A percentile compares a stretch with the other conserved stretches of the same genome.
phyloP scores from a whole-genome alignment of 2,113 vertebrate genomes.

The Pleuronectes platessa region DNA sequence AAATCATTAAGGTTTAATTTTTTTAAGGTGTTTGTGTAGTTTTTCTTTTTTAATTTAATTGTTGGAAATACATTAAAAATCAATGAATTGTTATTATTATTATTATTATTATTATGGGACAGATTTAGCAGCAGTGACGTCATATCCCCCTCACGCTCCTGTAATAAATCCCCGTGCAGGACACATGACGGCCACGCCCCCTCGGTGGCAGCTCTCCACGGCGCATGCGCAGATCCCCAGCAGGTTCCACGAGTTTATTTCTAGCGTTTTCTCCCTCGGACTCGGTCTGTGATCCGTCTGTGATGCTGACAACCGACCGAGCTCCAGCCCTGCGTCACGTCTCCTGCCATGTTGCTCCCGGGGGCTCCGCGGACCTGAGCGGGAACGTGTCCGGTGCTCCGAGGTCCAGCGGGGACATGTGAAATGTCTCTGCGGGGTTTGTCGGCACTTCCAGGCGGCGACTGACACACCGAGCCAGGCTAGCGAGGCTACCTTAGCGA shows the following conservation, averaged over 20 bases:
- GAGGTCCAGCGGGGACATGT: conserved; percentile 39
- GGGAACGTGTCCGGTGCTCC: neutral
- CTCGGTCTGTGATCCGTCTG: conserved; percentile 15
- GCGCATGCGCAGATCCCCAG: conserved; percentile 67
- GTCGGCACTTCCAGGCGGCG: conserved; percentile 63
- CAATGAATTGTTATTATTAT: too few species aligned
- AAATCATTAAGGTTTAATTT: too few species aligned
- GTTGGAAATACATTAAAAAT: too few species aligned
- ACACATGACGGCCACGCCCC: conserved; percentile 44
- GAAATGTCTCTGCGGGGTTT: conserved; percentile 73
- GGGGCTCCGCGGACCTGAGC: neutral
- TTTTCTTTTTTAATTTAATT: too few species aligned
- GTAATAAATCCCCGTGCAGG: neutral
- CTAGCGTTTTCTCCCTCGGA: conserved; percentile 38
- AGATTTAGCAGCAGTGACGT: conserved; percentile 37
- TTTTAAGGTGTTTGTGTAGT: too few species aligned
- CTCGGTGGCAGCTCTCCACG: conserved; percentile 7
- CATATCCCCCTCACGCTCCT: neutral
- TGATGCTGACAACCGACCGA: neutral
- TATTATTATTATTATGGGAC: conserved; percentile 11
- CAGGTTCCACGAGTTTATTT: conserved; percentile 77
- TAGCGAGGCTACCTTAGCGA: conserved; percentile 35
- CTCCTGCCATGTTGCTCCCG: neutral
- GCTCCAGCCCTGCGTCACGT: too few species aligned
- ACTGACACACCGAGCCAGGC: conserved; percentile 64